These are phyloP conservation scores for Siniperca knerii DNA, from an alignment of 2,113 vertebrate species.

Conservation along the genomic window DNA sequence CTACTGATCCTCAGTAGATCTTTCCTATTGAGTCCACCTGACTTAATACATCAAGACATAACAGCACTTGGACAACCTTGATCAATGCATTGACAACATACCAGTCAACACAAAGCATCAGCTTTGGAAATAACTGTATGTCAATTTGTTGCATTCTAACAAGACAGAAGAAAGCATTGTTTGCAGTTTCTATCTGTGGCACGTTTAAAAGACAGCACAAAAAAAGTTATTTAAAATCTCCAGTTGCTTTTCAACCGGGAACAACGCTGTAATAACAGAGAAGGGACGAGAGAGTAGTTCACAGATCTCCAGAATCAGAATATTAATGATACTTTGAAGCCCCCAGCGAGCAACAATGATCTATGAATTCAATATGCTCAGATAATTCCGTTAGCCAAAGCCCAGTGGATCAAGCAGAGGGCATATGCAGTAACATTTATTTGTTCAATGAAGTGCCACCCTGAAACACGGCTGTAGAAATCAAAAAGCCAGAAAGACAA, in stretches of 20 bases:
- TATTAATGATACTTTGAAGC: slow-evolving; percentile 76
- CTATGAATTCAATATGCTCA: slow-evolving; percentile 79
- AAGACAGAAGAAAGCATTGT: background rate
- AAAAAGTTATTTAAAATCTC: slow-evolving; percentile 53
- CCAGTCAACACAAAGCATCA: background rate
- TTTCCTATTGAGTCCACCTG: background rate
- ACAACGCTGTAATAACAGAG: slow-evolving; percentile 48
- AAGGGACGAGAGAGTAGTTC: slow-evolving; percentile 43
- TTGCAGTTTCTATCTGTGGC: background rate
- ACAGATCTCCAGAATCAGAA: slow-evolving; percentile 68
- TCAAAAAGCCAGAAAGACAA: slow-evolving; percentile 59
- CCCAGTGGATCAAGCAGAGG: slow-evolving; percentile 47
- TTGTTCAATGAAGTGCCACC: slow-evolving; percentile 61
- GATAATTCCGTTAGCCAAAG: slow-evolving; percentile 67
- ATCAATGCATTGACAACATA: slow-evolving; percentile 14
- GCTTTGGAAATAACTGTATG: slow-evolving; percentile 8
- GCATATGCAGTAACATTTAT: slow-evolving; percentile 61
- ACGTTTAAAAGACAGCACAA: slow-evolving; percentile 7
- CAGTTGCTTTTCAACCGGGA: slow-evolving; percentile 34
- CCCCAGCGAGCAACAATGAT: slow-evolving; percentile 75
- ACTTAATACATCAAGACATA: slow-evolving; percentile 9
- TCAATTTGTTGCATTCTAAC: background rate
- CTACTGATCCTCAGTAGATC: background rate
- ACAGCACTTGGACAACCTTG: background rate
- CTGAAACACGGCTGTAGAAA: slow-evolving; percentile 16